Evolutionary conservation across 2,797 vertebrate genomes (phyloP).

Genomic region (Enteromius mattozi): DNA sequence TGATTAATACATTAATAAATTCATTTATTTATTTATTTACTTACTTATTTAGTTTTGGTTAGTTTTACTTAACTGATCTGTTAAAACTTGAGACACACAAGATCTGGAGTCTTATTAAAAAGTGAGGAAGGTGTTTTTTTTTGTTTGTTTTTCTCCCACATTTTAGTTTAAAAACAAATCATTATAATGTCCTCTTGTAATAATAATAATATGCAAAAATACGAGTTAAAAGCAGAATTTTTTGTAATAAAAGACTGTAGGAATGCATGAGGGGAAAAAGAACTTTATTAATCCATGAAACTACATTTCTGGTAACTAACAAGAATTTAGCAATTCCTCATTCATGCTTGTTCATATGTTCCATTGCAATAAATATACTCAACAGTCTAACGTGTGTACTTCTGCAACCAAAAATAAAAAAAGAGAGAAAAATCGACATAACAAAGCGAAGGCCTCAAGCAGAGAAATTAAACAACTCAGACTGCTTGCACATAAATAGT

Average conservation of each 20-base stretch:
- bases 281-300: background rate
- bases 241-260: background rate
- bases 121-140: no score
- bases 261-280: background rate
- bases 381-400: slow-evolving; percentile 38
- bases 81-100: no score
- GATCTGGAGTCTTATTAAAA: no score
- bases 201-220: background rate
- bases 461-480: slow-evolving; percentile 72
- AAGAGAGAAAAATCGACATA: slow-evolving; percentile 42
- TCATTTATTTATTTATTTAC: no score
- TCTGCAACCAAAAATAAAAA: slow-evolving; percentile 24
- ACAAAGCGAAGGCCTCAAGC: slow-evolving; percentile 68
- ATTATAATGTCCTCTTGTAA: background rate
- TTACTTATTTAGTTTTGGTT: no score
- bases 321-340: background rate
- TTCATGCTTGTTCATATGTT: slow-evolving; percentile 22
- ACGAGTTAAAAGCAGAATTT: background rate
- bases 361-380: slow-evolving; percentile 39
- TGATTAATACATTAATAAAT: no score
- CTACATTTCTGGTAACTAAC: slow-evolving; percentile 5
- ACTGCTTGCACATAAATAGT: slow-evolving; percentile 73
- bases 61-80: no score
- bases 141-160: background rate
- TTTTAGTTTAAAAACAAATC: background rate